Percentiles rank a stretch among this genome's conserved stretches.
Evolutionary conservation across 2,113 vertebrate genomes (phyloP).

Genomic region (Pseudopodoces humilis): DNA sequence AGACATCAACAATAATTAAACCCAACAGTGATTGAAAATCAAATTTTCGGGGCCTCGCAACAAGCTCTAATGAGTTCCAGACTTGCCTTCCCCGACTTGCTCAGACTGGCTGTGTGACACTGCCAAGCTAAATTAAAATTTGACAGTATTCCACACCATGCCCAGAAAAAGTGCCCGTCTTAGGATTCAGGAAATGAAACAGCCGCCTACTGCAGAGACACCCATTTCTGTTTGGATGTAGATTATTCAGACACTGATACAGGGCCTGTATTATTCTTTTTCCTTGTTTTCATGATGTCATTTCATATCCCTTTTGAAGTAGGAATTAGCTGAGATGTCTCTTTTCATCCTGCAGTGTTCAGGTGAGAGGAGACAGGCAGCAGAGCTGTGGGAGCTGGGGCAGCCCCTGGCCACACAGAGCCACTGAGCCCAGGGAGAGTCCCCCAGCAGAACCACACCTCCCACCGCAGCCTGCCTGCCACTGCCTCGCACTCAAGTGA

Average conservation of each 20-base stretch:
- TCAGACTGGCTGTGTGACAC: background rate
- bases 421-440: rapidly evolving
- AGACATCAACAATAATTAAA: slow-evolving; percentile 63
- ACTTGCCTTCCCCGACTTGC: background rate
- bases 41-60: background rate
- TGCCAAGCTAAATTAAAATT: slow-evolving; percentile 47
- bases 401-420: background rate
- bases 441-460: rapidly evolving
- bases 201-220: background rate
- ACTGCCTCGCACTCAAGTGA: rapidly evolving
- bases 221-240: background rate
- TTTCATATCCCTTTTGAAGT: background rate
- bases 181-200: slow-evolving; percentile 3
- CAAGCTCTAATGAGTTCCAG: slow-evolving; percentile 65
- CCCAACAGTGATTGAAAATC: slow-evolving; percentile 53
- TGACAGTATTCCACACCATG: background rate
- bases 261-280: background rate
- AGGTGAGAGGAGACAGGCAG: background rate
- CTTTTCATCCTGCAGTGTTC: background rate
- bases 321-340: background rate
- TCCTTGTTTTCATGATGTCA: background rate
- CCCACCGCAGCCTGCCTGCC: rapidly evolving
- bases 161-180: slow-evolving; percentile 23
- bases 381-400: rapidly evolving
- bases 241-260: background rate